These are phyloP conservation scores for Netelia melanura DNA, from an alignment of 2,888 invertebrate genomes.

Conservation along the genomic window DNA sequence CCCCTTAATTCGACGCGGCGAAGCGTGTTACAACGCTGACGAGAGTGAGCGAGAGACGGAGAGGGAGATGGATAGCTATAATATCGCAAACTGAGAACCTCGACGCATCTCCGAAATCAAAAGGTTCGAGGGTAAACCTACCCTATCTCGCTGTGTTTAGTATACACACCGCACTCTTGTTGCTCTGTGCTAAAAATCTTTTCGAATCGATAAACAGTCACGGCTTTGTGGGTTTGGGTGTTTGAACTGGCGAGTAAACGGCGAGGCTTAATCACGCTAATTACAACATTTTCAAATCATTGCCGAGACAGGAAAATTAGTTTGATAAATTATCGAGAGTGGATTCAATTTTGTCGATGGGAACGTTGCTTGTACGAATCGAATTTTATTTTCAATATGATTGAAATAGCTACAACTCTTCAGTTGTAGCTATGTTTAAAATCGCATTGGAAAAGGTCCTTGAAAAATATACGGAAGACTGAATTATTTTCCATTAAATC, in stretches of 20 bases:
- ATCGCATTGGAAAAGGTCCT: neutral
- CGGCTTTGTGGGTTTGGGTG: slow-evolving; percentile 49
- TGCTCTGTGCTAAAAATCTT: slow-evolving; percentile 74
- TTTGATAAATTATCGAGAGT: neutral
- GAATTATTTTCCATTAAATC: slow-evolving; percentile 47
- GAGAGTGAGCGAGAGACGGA: slow-evolving; percentile 41
- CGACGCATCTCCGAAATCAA: slow-evolving; percentile 77
- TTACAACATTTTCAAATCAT: neutral
- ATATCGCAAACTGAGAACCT: slow-evolving; percentile 38
- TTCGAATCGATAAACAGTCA: slow-evolving; percentile 80
- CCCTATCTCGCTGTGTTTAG: slow-evolving; percentile 71
- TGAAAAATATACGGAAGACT: neutral
- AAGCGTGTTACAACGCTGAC: slow-evolving; percentile 75
- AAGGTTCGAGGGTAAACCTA: slow-evolving; percentile 80
- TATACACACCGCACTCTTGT: slow-evolving; percentile 24
- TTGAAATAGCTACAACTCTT: neutral
- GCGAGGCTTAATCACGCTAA: neutral
- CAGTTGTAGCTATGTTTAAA: neutral
- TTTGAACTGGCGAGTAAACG: slow-evolving; percentile 29
- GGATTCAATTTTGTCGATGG: neutral
- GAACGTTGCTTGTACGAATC: no score
- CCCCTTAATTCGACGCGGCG: slow-evolving; percentile 81
- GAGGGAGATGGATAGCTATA: neutral
- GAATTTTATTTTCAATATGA: neutral
- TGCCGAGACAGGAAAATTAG: neutral